phyloP scores from a whole-genome alignment of 2,888 invertebrate genomes.

The Cabera pusaria region DNA sequence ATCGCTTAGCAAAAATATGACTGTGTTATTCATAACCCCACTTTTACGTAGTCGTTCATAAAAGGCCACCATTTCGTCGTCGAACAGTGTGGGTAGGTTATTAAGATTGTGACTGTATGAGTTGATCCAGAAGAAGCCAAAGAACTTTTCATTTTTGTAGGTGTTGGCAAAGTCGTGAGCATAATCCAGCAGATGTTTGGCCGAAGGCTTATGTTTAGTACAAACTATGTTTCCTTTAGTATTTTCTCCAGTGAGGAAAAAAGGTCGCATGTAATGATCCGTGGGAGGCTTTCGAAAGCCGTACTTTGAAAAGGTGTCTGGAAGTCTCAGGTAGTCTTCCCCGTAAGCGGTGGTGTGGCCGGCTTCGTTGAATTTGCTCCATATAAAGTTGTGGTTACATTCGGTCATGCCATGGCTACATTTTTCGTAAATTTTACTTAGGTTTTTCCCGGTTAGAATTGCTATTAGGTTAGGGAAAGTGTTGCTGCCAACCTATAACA shows the following conservation, averaged over 20 bases:
- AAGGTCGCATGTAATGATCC: slow-evolving; percentile 91
- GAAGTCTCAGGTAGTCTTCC: slow-evolving; percentile 85
- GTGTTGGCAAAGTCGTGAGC: slow-evolving; percentile 84
- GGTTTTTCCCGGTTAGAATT: slow-evolving; percentile 86
- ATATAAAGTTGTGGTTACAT: slow-evolving; percentile 89
- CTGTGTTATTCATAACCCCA: slow-evolving; percentile 84
- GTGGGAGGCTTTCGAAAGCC: slow-evolving; percentile 89
- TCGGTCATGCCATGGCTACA: slow-evolving; percentile 69
- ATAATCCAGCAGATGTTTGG: slow-evolving; percentile 86
- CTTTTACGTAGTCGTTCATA: slow-evolving; percentile 76
- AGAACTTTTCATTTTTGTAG: slow-evolving; percentile 84
- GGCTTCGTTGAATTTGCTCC: slow-evolving; percentile 87
- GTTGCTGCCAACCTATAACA: slow-evolving; percentile 88
- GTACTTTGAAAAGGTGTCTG: slow-evolving; percentile 85
- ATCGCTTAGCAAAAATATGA: slow-evolving; percentile 89
- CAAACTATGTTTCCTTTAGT: slow-evolving; percentile 62
- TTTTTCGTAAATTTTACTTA: slow-evolving; percentile 75
- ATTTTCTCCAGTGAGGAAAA: slow-evolving; percentile 85
- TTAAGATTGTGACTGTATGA: slow-evolving; percentile 88
- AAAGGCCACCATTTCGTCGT: slow-evolving; percentile 80
- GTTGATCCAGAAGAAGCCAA: slow-evolving; percentile 90
- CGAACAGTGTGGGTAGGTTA: slow-evolving; percentile 86
- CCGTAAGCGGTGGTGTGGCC: slow-evolving; percentile 90
- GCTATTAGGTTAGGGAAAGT: slow-evolving; percentile 95
- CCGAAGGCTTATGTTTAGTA: slow-evolving; percentile 76